phyloP scores from a whole-genome alignment of 2,113 vertebrate genomes.

The Fulica atra region DNA sequence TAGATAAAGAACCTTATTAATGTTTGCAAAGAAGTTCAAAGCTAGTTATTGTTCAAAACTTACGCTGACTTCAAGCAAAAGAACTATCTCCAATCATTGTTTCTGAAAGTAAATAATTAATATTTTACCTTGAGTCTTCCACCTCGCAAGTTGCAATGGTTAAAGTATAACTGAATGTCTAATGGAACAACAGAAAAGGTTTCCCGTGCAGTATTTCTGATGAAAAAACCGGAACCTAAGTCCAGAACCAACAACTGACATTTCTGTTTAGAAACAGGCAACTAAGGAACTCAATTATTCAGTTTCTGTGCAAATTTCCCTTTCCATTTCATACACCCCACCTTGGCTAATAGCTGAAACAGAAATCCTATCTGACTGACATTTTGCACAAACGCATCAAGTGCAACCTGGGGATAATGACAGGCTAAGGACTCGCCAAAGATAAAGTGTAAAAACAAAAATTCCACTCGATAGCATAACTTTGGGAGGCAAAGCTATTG shows the following conservation, averaged over 20 bases:
- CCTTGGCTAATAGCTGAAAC: not conserved
- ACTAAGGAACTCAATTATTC: not conserved
- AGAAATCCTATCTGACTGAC: not conserved
- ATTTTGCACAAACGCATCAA: not conserved
- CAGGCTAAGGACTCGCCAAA: not conserved
- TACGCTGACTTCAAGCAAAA: not conserved
- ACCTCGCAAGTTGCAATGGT: not conserved
- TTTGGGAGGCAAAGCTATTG: not conserved
- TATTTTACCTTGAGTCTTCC: not conserved
- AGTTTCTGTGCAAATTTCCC: not conserved
- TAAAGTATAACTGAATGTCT: not conserved
- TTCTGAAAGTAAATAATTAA: slow-evolving; percentile 18
- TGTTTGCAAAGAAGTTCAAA: not conserved
- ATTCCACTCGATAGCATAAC: not conserved
- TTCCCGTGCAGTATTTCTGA: not conserved
- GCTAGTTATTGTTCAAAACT: not conserved
- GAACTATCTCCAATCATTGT: not conserved
- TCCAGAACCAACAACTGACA: not conserved
- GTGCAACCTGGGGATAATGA: not conserved
- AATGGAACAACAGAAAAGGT: not conserved
- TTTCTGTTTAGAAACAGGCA: not conserved
- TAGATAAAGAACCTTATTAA: not conserved
- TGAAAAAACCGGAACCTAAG: not conserved
- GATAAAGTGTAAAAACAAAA: not conserved
- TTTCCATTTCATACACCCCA: not conserved